Evolutionary conservation across 2,888 invertebrate species (phyloP).

Genomic region (Thelaira solivaga): DNA sequence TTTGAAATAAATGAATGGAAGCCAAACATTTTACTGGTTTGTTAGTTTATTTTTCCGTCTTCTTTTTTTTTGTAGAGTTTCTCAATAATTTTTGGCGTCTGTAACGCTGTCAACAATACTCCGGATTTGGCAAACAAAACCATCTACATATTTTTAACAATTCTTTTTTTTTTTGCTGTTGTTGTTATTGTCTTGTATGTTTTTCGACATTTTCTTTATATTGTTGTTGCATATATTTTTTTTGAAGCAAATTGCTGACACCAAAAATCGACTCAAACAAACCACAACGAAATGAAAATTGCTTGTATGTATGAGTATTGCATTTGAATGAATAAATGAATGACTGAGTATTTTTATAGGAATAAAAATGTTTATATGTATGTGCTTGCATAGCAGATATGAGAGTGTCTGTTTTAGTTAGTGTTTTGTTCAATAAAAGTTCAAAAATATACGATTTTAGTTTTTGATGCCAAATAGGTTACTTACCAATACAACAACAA

Average conservation of each 20-base stretch:
- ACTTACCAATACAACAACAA: constrained; percentile 56
- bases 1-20: constrained; percentile 6
- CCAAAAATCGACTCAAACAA: constrained; percentile 61
- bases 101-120: constrained; percentile 61
- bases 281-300: constrained; percentile 54
- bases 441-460: constrained; percentile 51
- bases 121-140: constrained; percentile 60
- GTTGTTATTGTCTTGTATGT: neutral
- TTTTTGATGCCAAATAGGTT: constrained; percentile 60
- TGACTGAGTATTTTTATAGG: neutral
- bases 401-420: constrained; percentile 21
- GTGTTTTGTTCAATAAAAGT: constrained; percentile 43
- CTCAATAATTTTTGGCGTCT: constrained; percentile 62
- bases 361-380: neutral
- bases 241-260: constrained; percentile 61
- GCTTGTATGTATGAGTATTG: neutral
- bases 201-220: constrained; percentile 13
- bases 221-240: constrained; percentile 32
- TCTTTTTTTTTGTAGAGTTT: constrained; percentile 45
- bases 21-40: constrained; percentile 61
- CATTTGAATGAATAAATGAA: neutral
- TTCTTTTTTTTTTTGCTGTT: constrained; percentile 26
- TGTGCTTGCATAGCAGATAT: neutral
- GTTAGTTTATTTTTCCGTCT: constrained; percentile 55
- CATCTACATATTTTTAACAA: constrained; percentile 57